Percentiles rank a stretch among this genome's conserved stretches.
Conservation (phyloP, 1,140 invertebrate species). For the Asobara japonica region DNA sequence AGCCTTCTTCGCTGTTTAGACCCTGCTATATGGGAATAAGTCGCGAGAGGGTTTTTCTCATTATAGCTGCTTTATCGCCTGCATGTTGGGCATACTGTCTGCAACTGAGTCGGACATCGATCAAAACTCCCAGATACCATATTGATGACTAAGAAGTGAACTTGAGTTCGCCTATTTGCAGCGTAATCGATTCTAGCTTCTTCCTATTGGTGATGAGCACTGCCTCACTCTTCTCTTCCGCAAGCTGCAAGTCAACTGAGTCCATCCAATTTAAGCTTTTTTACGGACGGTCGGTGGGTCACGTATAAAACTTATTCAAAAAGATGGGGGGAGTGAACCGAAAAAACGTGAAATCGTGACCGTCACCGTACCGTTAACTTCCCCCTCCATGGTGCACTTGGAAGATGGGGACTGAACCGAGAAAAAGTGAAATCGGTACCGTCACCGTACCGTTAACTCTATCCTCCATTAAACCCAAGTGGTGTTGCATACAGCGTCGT, state of each 20-base stretch:
- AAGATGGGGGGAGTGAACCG: too few relatives aligned
- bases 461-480: too few relatives aligned
- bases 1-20: background rate
- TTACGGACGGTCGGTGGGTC: background rate
- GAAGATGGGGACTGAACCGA: too few relatives aligned
- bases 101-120: background rate
- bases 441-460: too few relatives aligned
- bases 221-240: constrained; percentile 39
- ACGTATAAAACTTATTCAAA: too few relatives aligned
- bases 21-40: constrained; percentile 23
- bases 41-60: background rate
- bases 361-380: too few relatives aligned
- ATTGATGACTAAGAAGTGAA: background rate
- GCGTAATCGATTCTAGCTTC: background rate
- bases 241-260: constrained; percentile 24
- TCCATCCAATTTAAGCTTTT: constrained; percentile 27
- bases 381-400: too few relatives aligned
- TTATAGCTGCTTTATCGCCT: background rate
- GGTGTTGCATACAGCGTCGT: too few relatives aligned
- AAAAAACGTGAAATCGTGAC: too few relatives aligned
- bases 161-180: background rate
- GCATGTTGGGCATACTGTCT: background rate
- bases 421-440: too few relatives aligned
- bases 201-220: constrained; percentile 24
- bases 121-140: background rate